A percentile compares a stretch with the other conserved stretches of the same genome.
phyloP scores from a whole-genome alignment of 2,888 invertebrate species.

The Mimachlamys varia region DNA sequence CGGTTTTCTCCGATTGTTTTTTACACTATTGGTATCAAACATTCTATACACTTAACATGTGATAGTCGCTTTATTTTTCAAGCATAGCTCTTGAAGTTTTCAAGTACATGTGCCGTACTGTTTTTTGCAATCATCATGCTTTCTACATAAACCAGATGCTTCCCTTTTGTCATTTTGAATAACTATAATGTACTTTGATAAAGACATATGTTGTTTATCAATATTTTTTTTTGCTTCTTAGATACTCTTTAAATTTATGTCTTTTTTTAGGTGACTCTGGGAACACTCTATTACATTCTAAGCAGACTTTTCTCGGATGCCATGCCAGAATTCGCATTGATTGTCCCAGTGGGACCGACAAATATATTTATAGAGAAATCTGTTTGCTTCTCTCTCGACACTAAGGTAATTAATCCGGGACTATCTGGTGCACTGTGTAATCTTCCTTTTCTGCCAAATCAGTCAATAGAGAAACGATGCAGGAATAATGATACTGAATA shows the following conservation, averaged over 20 bases:
- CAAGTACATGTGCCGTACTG: neutral
- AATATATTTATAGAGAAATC: constrained; percentile 15
- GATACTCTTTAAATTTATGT: neutral
- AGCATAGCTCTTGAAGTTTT: neutral
- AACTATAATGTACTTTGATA: neutral
- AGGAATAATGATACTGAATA: neutral
- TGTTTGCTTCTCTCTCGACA: constrained; percentile 24
- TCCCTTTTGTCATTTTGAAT: neutral
- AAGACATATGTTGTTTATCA: neutral
- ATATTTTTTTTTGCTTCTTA: neutral
- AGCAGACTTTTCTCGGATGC: neutral
- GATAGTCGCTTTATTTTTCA: neutral
- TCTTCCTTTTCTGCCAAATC: neutral
- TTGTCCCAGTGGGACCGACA: neutral
- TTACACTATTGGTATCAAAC: no score
- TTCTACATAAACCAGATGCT: neutral
- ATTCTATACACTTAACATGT: neutral
- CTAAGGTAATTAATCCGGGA: constrained; percentile 25
- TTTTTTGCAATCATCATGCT: neutral
- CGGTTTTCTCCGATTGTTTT: no score
- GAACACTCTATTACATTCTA: neutral
- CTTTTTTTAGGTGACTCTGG: neutral
- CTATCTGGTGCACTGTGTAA: constrained; percentile 7
- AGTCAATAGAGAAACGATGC: constrained; percentile 21
- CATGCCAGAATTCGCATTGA: neutral